These are phyloP conservation scores for Schizothorax lantsangensis DNA, from an alignment of 2,797 vertebrate genomes.

Conservation along the genomic window DNA sequence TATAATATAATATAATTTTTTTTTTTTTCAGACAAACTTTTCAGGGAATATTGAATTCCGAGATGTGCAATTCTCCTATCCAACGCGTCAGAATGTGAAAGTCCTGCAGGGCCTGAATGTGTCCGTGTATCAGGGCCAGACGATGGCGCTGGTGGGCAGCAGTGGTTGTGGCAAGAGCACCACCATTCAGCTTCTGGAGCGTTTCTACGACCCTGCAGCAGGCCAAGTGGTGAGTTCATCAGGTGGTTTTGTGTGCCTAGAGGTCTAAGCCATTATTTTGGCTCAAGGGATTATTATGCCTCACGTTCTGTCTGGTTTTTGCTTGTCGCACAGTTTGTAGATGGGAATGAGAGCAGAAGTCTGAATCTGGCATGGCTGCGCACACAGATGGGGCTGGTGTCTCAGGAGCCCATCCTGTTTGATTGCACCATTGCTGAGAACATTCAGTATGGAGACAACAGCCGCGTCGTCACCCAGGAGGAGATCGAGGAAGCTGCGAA, in stretches of 20 bases:
- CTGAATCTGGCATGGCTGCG: constrained; percentile 76
- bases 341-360: constrained; percentile 71
- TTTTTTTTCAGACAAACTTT: constrained; percentile 64
- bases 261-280: not conserved
- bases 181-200: constrained; percentile 77
- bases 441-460: constrained; percentile 77
- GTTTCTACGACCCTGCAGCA: constrained; percentile 74
- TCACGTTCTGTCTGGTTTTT: not conserved
- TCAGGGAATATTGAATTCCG: constrained; percentile 76
- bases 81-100: constrained; percentile 71
- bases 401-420: constrained; percentile 81
- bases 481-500: constrained; percentile 77
- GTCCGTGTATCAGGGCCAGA: constrained; percentile 77
- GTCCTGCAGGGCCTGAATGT: constrained; percentile 78
- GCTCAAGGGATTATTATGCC: not conserved
- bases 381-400: constrained; percentile 76
- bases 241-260: not conserved
- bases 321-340: constrained; percentile 68
- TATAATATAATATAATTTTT: not conserved
- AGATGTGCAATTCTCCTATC: constrained; percentile 76
- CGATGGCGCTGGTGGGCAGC: constrained; percentile 78
- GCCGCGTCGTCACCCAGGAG: constrained; percentile 70
- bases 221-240: constrained; percentile 71
- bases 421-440: constrained; percentile 80
- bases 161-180: constrained; percentile 84